Percentiles rank a stretch among this genome's conserved stretches.
phyloP scores from a whole-genome alignment of 2,888 invertebrate species.

The Hirtodrosophila alboralis region DNA sequence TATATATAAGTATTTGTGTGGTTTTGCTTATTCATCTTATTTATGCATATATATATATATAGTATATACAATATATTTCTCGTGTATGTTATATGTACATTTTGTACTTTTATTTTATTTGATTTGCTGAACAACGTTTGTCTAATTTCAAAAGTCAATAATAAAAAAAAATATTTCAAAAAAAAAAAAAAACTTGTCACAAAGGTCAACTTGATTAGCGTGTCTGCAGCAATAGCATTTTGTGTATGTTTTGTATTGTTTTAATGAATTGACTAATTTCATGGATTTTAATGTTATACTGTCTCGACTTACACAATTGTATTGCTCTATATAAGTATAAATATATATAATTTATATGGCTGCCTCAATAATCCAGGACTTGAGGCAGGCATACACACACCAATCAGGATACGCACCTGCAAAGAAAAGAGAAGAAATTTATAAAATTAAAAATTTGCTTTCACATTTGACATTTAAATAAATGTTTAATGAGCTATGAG shows the following conservation, averaged over 20 bases:
- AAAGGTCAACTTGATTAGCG: constrained; percentile 76
- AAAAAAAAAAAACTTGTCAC: constrained; percentile 37
- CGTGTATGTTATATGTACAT: too few relatives aligned
- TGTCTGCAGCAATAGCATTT: constrained; percentile 33
- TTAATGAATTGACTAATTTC: constrained; percentile 20
- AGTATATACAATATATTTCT: constrained; percentile 7
- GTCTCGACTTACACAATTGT: constrained; percentile 32
- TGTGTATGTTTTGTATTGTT: constrained; percentile 4
- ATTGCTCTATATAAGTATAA: constrained; percentile 13
- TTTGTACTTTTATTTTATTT: constrained; percentile 38
- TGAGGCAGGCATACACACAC: constrained; percentile 73
- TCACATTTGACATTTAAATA: constrained; percentile 22
- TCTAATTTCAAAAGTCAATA: constrained; percentile 44
- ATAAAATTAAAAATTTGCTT: constrained; percentile 22
- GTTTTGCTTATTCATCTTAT: constrained; percentile 26
- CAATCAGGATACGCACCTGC: constrained; percentile 66
- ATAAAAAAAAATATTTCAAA: neutral
- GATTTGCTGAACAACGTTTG: constrained; percentile 41
- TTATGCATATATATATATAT: constrained; percentile 9
- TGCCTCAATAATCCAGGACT: constrained; percentile 80
- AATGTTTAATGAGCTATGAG: constrained; percentile 33
- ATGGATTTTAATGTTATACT: constrained; percentile 15
- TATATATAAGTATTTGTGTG: neutral
- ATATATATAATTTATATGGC: constrained; percentile 35
- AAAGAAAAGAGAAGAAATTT: constrained; percentile 32